Evolutionary conservation across 2,888 invertebrate genomes (phyloP).

Genomic region (Endotricha flammealis): DNA sequence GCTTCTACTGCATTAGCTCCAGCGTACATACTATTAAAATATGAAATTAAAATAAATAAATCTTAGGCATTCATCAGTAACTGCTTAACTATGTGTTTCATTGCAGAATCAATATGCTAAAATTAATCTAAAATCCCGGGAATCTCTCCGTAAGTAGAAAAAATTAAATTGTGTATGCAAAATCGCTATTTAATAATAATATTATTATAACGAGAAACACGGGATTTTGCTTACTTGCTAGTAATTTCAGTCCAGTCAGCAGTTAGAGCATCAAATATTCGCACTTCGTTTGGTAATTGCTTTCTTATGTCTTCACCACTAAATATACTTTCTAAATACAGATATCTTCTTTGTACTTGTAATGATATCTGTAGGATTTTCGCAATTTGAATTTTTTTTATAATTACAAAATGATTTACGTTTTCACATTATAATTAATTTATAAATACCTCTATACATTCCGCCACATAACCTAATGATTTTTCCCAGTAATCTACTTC

Average conservation of each 20-base stretch:
- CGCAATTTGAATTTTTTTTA: not conserved
- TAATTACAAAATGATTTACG: no score
- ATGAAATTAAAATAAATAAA: constrained; percentile 2
- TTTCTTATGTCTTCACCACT: constrained; percentile 91
- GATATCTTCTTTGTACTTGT: constrained; percentile 90
- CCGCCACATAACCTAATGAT: constrained; percentile 87
- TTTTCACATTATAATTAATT: no score
- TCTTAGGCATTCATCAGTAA: no score
- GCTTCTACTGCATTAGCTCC: constrained; percentile 80
- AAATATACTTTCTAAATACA: constrained; percentile 94
- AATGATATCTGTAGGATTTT: constrained; percentile 71
- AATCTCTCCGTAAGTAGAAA: no score
- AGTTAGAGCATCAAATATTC: constrained; percentile 86
- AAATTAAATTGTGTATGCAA: no score
- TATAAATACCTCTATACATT: constrained; percentile 83
- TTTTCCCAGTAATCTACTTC: constrained; percentile 93
- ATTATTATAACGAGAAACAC: no score
- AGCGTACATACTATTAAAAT: constrained; percentile 58
- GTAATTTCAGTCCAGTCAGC: constrained; percentile 84
- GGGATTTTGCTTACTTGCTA: constrained; percentile 62
- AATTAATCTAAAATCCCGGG: no score
- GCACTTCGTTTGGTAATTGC: constrained; percentile 87
- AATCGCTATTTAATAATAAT: no score
- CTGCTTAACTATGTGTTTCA: no score
- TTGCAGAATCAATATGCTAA: no score